Evolutionary conservation across 2,113 vertebrate genomes (phyloP).

Genomic region (Gadus macrocephalus): DNA sequence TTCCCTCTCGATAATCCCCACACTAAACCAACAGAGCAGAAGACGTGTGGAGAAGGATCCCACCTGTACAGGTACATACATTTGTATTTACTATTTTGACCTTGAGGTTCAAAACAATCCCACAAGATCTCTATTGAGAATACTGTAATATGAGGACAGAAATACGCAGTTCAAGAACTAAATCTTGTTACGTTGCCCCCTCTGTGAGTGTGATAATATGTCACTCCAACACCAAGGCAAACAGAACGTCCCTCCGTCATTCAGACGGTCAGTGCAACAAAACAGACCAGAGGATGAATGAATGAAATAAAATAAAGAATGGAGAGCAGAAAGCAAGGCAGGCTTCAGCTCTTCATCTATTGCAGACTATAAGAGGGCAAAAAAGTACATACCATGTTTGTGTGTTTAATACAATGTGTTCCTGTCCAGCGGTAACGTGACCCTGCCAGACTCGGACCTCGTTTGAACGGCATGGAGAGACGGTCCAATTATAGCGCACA

Average conservation of each 20-base stretch:
- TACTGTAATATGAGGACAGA: neutral
- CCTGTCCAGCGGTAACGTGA: conserved; percentile 8
- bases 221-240: too few relatives aligned
- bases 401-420: neutral
- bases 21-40: too few relatives aligned
- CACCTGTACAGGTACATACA: too few relatives aligned
- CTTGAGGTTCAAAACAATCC: too few relatives aligned
- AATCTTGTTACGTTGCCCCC: too few relatives aligned
- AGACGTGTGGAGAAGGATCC: too few relatives aligned
- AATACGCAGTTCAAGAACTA: neutral
- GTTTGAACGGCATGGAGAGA: conserved; percentile 12
- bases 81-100: too few relatives aligned
- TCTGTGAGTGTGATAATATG: too few relatives aligned
- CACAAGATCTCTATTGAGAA: neutral
- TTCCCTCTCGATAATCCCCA: too few relatives aligned
- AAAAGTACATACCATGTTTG: neutral
- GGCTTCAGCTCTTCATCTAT: conserved; percentile 10
- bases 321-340: neutral
- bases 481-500: conserved; percentile 71
- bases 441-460: conserved; percentile 16
- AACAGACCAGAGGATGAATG: too few relatives aligned
- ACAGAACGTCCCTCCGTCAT: too few relatives aligned
- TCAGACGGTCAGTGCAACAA: too few relatives aligned
- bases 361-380: neutral
- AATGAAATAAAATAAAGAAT: conserved; percentile 11